Base-by-base conservation (phyloP, 2,113 vertebrate species). In the Numenius arquata region DNA sequence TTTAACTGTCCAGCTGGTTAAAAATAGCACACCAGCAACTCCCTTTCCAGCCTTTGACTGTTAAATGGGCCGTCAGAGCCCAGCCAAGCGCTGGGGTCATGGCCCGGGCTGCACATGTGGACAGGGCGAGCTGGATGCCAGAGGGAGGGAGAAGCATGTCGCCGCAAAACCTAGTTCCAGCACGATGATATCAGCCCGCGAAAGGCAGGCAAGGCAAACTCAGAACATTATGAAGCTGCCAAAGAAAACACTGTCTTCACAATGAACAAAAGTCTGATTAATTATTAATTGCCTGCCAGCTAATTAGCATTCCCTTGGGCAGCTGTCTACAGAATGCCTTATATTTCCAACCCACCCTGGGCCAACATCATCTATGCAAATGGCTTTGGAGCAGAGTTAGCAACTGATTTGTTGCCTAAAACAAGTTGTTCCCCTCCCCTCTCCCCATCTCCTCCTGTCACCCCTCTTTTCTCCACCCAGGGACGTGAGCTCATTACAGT, bases 251-350 rank as follows among this genome's bases (percentile, higher is more conserved):
- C 91, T 90, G 82, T 89, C 92, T 96, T 97, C 96, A 94, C 95
- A 95, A 97, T 95, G 93, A 97, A 97, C 94, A 97, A 96, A 97
- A 97, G 89, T 91, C 92, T 96, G 94, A 96, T 97, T 97, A 97
- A 97, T 97, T 97, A 97, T 97, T 97, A 97, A 97, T 97, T 96
- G 96, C 92, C 89, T 96, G 95, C 94, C 95, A 94, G 96, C 97
- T 97, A 97, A 97, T 97, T 97, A 96, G 96, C 96, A 97, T 97
- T 97, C 97, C 96, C 96, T 96, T 91, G 91, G 96, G 97, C 96
- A 96, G 96, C 92, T 89, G 95, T 95, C 96, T 93, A 96, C 85
- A 96, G 94, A 96, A 93, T 87, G 93, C 89, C 66, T 94, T 94
- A 20, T 92, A 94, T 91, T 96, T 95, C 76, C 89, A 97, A 30